Evolutionary conservation across 1,140 invertebrate genomes (phyloP), one percentile per base, ranked within the genome.

Genomic region (Panagrolaimus sp.): DNA sequence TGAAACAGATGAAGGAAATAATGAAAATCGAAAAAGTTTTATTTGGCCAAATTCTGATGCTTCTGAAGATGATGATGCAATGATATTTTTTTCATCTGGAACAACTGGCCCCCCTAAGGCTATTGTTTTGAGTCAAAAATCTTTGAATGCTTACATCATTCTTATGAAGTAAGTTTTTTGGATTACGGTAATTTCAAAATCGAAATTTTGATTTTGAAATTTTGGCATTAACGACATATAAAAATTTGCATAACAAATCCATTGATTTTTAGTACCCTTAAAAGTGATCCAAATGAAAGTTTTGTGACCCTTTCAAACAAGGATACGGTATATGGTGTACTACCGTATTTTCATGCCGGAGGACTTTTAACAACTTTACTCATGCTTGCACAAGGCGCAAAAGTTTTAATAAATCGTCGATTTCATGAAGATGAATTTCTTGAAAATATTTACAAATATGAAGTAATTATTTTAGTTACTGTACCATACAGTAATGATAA

Each of bases 51-150:
- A 58, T 21, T 26, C 21, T n/a, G 21, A 58, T 21, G 12, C 52
- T 26, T 12, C 28, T 12, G 21, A 21, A 21, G 28, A 21, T 12
- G 52, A 58, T 58, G 21, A 21, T 21, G 73, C 73, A 0, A 24
- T 76, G 21, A 69, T 76, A 3, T 76, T 76, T 44, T 76, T 76
- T 26, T 78, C 76, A 43, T 76, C 75, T n/a, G 75, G 75, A 28
- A 76, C 75, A 26, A 76, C 75, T 10, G 75, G 75, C 14, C 65
- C 65, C 7, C 73, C 75, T 24, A 76, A 76, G 48, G 52, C 44
- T 4, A 65, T 69, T 55, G 28, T 43, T 21, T 58, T 70, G 17
- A 68, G 44, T 62, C 75, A 76, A 26, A 62, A 45, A 48, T 38
- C 65, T 32, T 47, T 76, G 6, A 58, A 52, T 47, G 63, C 75